Conservation (phyloP, 2,888 invertebrate species). For the Harpalus rubripes region DNA sequence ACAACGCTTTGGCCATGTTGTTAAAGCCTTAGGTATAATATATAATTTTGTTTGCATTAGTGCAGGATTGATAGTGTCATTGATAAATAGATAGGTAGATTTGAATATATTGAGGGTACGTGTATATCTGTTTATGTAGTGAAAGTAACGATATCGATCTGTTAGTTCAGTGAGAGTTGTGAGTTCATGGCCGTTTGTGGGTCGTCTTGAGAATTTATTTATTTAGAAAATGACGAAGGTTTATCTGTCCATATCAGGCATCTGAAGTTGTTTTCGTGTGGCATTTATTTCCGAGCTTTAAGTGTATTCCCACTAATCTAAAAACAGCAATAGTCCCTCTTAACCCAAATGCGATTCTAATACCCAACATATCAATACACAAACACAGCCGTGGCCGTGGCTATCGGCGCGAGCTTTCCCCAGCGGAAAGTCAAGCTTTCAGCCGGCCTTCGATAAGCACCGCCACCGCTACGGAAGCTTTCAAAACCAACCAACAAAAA, state of each 20-base stretch:
- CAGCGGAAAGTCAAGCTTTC: slow-evolving; percentile 37
- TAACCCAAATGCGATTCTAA: slow-evolving; percentile 42
- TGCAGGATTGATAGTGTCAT: too few relatives aligned
- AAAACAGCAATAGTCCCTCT: slow-evolving; percentile 22
- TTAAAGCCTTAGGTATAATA: too few relatives aligned
- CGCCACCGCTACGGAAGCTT: slow-evolving; percentile 16
- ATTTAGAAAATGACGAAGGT: slow-evolving; percentile 3
- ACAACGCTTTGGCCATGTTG: too few relatives aligned
- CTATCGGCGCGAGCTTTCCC: slow-evolving; percentile 24
- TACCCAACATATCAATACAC: slow-evolving; percentile 40
- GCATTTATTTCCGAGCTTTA: not conserved
- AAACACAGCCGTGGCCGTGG: not conserved
- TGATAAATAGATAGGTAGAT: too few relatives aligned
- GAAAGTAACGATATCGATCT: not conserved
- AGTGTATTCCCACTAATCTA: slow-evolving; percentile 45
- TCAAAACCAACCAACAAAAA: slow-evolving; percentile 43
- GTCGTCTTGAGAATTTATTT: not conserved
- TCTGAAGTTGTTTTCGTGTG: not conserved
- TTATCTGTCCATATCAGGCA: not conserved
- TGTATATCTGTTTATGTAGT: not conserved
- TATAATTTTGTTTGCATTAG: too few relatives aligned
- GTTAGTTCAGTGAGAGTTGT: not conserved
- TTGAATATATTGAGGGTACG: too few relatives aligned
- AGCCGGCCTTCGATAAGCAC: slow-evolving; percentile 31
- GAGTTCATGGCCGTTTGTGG: not conserved